phyloP scores from a whole-genome alignment of 2,888 invertebrate species.

The Leptinotarsa tumamoca region DNA sequence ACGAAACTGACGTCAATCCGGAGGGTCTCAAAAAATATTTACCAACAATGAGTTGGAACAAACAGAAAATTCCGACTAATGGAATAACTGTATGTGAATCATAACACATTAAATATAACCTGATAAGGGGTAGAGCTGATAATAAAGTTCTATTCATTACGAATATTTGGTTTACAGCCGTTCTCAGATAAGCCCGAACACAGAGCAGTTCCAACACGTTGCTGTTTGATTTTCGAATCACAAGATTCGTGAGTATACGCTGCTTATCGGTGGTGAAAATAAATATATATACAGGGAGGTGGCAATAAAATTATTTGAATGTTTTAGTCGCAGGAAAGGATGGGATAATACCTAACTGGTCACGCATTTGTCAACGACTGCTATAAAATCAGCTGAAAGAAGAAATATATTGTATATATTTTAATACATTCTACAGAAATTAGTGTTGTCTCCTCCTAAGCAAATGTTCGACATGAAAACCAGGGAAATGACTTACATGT shows the following conservation, averaged over 20 bases:
- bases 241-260: slow-evolving; percentile 1
- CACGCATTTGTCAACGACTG: too few relatives aligned
- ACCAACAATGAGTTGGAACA: slow-evolving; percentile 26
- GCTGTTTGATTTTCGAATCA: slow-evolving; percentile 18
- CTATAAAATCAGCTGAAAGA: too few relatives aligned
- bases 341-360: not conserved
- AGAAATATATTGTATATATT: too few relatives aligned
- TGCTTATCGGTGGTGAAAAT: slow-evolving; percentile 12
- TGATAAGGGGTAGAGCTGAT: slow-evolving; percentile 38
- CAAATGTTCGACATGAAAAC: too few relatives aligned
- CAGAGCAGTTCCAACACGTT: slow-evolving; percentile 1
- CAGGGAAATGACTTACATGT: too few relatives aligned
- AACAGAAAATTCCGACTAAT: slow-evolving; percentile 14
- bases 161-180: slow-evolving; percentile 28
- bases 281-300: slow-evolving; percentile 7
- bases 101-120: slow-evolving; percentile 27
- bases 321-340: not conserved
- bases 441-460: too few relatives aligned
- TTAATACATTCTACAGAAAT: too few relatives aligned
- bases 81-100: slow-evolving; percentile 26
- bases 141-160: slow-evolving; percentile 28
- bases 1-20: not conserved
- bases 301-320: not conserved
- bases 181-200: slow-evolving; percentile 27
- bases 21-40: slow-evolving; percentile 27